Evolutionary conservation across 2,797 vertebrate species (phyloP).

Genomic region (Rhynchonycteris naso): DNA sequence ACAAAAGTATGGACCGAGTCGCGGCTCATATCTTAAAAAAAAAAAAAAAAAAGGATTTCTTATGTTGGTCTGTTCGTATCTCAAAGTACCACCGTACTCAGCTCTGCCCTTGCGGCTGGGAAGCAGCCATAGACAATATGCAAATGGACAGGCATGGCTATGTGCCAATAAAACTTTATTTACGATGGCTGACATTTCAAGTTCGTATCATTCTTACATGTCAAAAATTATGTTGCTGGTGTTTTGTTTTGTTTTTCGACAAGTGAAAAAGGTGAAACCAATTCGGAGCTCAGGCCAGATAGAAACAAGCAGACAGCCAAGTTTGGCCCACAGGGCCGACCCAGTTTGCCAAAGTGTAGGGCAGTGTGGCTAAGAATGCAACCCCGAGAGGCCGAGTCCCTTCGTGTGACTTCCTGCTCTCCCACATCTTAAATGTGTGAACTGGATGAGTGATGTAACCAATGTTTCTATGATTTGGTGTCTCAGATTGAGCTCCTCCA

Average conservation of each 20-base stretch:
- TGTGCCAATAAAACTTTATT: neutral
- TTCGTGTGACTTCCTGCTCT: neutral
- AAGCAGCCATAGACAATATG: neutral
- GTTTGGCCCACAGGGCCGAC: neutral
- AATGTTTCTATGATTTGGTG: neutral
- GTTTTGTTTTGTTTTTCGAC: neutral
- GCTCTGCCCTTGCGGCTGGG: neutral
- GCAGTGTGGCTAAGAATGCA: rapidly evolving
- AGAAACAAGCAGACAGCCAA: neutral
- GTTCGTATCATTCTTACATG: neutral
- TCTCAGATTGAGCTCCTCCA: neutral
- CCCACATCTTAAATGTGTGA: neutral
- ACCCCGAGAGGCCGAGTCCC: no score
- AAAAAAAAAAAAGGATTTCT: no score
- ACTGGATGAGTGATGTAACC: neutral
- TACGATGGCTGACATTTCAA: neutral
- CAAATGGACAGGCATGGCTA: neutral
- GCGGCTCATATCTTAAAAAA: no score
- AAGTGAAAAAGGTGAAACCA: neutral
- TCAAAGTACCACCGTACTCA: no score
- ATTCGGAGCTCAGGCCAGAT: neutral
- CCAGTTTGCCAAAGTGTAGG: neutral
- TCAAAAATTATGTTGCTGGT: neutral
- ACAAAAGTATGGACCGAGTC: no score
- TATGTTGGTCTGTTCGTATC: no score